Evolutionary conservation across 2,113 vertebrate genomes (phyloP).

Genomic region (Suncus etruscus): DNA sequence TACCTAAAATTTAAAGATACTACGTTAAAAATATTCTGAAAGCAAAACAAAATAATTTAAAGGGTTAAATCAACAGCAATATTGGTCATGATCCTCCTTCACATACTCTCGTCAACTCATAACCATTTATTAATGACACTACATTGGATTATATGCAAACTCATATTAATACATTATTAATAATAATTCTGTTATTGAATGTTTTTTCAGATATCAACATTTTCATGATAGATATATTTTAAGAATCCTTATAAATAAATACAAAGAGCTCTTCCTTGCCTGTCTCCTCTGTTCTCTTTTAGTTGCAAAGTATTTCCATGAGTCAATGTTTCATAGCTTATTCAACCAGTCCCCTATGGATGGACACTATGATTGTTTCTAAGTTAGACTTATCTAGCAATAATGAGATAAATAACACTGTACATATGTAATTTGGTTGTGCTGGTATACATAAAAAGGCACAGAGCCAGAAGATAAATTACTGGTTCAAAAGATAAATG

Average conservation of each 20-base stretch:
- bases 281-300: background rate
- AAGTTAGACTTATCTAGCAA: constrained; percentile 21
- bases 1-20: no score
- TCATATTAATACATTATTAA: background rate
- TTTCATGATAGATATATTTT: background rate
- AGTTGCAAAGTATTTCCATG: background rate
- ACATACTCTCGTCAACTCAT: background rate
- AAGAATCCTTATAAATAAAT: background rate
- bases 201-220: background rate
- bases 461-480: constrained; percentile 1
- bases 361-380: background rate
- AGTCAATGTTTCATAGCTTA: background rate
- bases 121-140: background rate
- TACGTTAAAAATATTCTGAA: no score
- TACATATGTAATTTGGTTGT: constrained; percentile 8
- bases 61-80: background rate
- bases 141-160: background rate
- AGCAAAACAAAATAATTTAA: background rate
- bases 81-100: background rate
- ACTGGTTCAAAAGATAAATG: background rate
- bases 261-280: background rate
- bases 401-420: background rate
- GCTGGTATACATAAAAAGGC: background rate
- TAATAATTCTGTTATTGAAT: background rate
- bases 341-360: background rate